Base-by-base conservation (phyloP, 2,888 invertebrate genomes). In the Rhogogaster chlorosoma region DNA sequence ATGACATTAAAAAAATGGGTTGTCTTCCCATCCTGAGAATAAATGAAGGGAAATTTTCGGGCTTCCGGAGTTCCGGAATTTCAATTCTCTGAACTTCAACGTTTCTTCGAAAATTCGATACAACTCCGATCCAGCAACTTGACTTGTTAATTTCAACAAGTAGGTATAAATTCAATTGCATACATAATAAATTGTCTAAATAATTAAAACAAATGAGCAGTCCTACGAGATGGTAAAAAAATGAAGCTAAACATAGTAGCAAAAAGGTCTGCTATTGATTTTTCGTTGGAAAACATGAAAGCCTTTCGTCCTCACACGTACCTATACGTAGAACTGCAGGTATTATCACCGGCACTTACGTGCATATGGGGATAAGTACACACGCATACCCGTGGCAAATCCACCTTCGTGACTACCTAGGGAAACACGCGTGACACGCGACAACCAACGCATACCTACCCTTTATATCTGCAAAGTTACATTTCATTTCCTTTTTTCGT, bases 201-300 rank as follows among this genome's bases (percentile, higher is more conserved):
- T 36, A 36, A 36, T 2, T 36, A 1, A 36, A 36, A 36, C 5
- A 36, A 36, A 36, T 5, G 36, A 36, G 22, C 22, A 22, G n/a
- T 42, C 3, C 42, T n/a, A n/a, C n/a, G n/a, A 12, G 67, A 18
- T 67, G 67, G 29, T 67, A 29, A 67, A 32, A 64, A 67, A 36
- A 22, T 42, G 1, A 42, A 42, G 22, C 38, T 7, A 38, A 36
- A 12, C 22, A 71, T n/a, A 38, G 71, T 10, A 38, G 38, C 22
- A 22, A 71, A 71, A 71, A 42, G 7, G 9, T 42, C 42, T 22
- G n/a, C 71, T 73, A 73, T 73, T 73, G 71, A 73, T 73, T 42
- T 73, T 73, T 42, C 71, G 22, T 22, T 38, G 71, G 10, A n/a
- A 73, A 42, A 73, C 42, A 73, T 42, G 10, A 73, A 22, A 73